Percentiles rank a stretch among this genome's conserved stretches.
phyloP scores from a whole-genome alignment of 2,113 vertebrate genomes.

The Stomatorhinus ivindoensis region DNA sequence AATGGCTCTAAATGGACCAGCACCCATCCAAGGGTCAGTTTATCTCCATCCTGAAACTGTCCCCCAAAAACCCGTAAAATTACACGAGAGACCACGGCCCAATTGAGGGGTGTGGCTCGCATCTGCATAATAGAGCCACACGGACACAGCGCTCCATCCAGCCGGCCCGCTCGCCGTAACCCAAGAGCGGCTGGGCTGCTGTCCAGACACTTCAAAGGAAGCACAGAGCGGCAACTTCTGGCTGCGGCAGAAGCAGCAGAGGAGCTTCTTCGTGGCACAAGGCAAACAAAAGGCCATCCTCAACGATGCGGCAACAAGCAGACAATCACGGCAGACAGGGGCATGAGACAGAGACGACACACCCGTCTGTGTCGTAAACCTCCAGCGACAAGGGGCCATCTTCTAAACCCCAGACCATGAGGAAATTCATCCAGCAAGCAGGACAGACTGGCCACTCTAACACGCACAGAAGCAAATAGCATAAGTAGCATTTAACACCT shows the following conservation, averaged over 20 bases:
- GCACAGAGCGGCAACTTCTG: conserved; percentile 9
- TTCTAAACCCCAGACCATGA: not conserved
- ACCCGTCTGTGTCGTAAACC: not conserved
- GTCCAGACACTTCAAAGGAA: conserved; percentile 17
- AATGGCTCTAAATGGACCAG: not conserved
- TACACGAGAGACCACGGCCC: not conserved
- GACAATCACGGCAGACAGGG: not conserved
- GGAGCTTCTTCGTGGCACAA: conserved; percentile 30
- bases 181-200: not conserved
- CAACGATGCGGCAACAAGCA: not conserved
- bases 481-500: not conserved
- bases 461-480: not conserved
- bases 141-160: not conserved
- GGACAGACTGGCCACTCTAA: not conserved
- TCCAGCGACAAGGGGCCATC: not conserved
- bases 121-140: not conserved
- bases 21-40: not conserved
- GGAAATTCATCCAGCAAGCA: not conserved
- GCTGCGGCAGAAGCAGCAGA: conserved; percentile 24
- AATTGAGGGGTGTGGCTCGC: not conserved
- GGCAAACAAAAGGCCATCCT: conserved; percentile 26
- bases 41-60: not conserved
- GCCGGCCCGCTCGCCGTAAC: not conserved
- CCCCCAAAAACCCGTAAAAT: not conserved
- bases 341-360: not conserved